Percentiles rank a stretch among this genome's conserved stretches.
Evolutionary conservation across 2,888 invertebrate species (phyloP).

Genomic region (Drosophila bunnanda): DNA sequence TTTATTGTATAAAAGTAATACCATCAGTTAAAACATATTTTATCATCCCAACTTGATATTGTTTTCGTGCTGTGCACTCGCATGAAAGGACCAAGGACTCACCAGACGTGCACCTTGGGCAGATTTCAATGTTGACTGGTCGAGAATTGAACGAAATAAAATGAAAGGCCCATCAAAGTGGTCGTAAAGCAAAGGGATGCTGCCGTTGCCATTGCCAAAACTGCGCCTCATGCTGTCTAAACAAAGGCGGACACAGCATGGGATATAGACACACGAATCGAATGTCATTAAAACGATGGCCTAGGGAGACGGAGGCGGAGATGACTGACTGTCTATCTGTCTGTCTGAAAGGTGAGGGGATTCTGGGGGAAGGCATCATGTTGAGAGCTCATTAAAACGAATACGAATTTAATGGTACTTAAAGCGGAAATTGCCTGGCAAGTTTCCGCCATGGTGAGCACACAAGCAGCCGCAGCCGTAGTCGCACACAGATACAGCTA

Average conservation of each 20-base stretch:
- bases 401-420: conserved; percentile 81
- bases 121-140: conserved; percentile 65
- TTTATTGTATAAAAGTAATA: no score
- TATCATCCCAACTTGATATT: not conserved
- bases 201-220: conserved; percentile 31
- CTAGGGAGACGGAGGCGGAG: conserved; percentile 20
- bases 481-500: not conserved
- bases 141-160: conserved; percentile 43
- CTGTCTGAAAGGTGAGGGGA: conserved; percentile 22
- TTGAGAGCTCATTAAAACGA: conserved; percentile 81
- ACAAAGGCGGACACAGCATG: conserved; percentile 50
- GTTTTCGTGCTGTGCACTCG: conserved; percentile 12
- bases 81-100: conserved; percentile 16
- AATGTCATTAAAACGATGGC: conserved; percentile 70
- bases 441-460: conserved; percentile 73
- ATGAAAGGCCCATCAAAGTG: conserved; percentile 40
- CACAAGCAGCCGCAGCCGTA: conserved; percentile 42
- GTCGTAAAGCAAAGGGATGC: conserved; percentile 31
- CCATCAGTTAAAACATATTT: no score
- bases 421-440: conserved; percentile 80
- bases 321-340: conserved; percentile 27
- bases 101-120: conserved; percentile 56
- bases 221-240: conserved; percentile 47
- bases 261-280: conserved; percentile 64
- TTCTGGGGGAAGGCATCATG: conserved; percentile 59